A percentile compares a stretch with the other conserved stretches of the same genome.
Conservation (phyloP, 64 coral and sea anemone species). For the Trachythela sp. region DNA sequence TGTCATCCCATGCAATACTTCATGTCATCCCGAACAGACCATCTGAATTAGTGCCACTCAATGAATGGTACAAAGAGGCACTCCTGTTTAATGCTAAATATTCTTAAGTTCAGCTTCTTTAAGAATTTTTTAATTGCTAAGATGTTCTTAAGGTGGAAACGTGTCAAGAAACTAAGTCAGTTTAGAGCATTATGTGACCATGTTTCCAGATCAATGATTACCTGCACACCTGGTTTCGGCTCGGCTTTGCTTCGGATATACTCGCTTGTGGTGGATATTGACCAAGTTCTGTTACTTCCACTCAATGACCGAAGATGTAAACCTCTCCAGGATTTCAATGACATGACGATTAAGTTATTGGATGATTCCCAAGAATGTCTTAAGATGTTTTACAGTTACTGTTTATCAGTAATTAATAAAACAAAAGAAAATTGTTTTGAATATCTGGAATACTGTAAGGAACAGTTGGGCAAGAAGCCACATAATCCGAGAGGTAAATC, state of each 20-base stretch:
- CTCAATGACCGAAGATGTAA: slow-evolving; percentile 71
- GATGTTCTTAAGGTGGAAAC: slow-evolving; percentile 81
- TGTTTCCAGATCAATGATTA: slow-evolving; percentile 63
- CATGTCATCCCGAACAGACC: slow-evolving; percentile 67
- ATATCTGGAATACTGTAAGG: slow-evolving; percentile 86
- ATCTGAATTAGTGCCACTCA: slow-evolving; percentile 68
- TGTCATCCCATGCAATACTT: slow-evolving; percentile 85
- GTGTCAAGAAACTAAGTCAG: slow-evolving; percentile 68
- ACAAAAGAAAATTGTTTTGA: slow-evolving; percentile 94
- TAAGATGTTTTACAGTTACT: slow-evolving; percentile 80
- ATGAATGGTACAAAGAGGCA: slow-evolving; percentile 89
- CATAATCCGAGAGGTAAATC: slow-evolving; percentile 75
- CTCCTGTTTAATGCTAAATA: slow-evolving; percentile 60
- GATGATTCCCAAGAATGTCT: slow-evolving; percentile 60
- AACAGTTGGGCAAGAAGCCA: slow-evolving; percentile 65
- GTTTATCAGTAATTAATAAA: slow-evolving; percentile 81
- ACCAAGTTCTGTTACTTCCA: slow-evolving; percentile 76
- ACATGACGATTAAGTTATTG: slow-evolving; percentile 55
- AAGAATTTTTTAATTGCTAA: slow-evolving; percentile 81
- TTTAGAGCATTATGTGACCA: slow-evolving; percentile 65
- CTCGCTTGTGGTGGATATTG: slow-evolving; percentile 65
- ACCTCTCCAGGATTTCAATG: slow-evolving; percentile 77
- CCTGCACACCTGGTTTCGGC: slow-evolving; percentile 91
- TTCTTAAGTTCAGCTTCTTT: slow-evolving; percentile 76
- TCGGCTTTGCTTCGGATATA: slow-evolving; percentile 86